Evolutionary conservation across 1,140 invertebrate species (phyloP).

Genomic region (Zaprionus taronus): DNA sequence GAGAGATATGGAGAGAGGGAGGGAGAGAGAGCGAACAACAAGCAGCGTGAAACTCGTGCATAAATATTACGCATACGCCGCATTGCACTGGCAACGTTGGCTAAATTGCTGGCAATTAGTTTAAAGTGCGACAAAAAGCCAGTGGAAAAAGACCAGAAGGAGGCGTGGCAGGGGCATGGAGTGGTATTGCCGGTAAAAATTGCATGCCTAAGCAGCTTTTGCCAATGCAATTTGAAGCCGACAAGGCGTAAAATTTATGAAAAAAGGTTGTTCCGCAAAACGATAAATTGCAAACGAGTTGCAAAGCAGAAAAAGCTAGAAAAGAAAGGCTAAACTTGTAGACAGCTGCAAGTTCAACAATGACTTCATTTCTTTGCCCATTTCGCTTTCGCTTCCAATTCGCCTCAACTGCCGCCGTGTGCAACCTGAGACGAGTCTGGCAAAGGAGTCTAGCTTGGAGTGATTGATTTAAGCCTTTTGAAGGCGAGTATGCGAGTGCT

Average conservation of each 20-base stretch:
- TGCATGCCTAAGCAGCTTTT: slow-evolving; percentile 71
- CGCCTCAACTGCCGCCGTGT: background rate
- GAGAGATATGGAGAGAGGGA: background rate
- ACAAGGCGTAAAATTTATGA: slow-evolving; percentile 25
- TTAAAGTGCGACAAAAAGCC: slow-evolving; percentile 66
- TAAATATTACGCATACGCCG: slow-evolving; percentile 81
- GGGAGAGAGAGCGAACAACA: background rate
- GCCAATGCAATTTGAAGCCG: slow-evolving; percentile 43
- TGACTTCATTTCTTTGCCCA: background rate
- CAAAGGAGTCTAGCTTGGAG: background rate
- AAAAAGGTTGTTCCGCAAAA: slow-evolving; percentile 12
- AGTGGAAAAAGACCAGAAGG: slow-evolving; percentile 15
- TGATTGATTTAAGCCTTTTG: slow-evolving; percentile 33
- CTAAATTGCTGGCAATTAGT: slow-evolving; percentile 81
- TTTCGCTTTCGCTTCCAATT: background rate
- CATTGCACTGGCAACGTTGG: slow-evolving; percentile 75
- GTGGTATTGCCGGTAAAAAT: slow-evolving; percentile 43
- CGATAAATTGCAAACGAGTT: slow-evolving; percentile 6
- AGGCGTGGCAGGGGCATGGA: background rate
- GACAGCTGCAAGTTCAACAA: background rate
- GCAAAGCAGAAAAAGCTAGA: background rate
- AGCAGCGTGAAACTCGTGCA: slow-evolving; percentile 24
- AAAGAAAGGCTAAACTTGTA: background rate
- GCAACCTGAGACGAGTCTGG: slow-evolving; percentile 19
- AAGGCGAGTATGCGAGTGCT: slow-evolving; percentile 16